Percentiles rank a stretch among this genome's conserved stretches.
Conservation (phyloP, 2,113 vertebrate species). For the Phoenicopterus ruber region DNA sequence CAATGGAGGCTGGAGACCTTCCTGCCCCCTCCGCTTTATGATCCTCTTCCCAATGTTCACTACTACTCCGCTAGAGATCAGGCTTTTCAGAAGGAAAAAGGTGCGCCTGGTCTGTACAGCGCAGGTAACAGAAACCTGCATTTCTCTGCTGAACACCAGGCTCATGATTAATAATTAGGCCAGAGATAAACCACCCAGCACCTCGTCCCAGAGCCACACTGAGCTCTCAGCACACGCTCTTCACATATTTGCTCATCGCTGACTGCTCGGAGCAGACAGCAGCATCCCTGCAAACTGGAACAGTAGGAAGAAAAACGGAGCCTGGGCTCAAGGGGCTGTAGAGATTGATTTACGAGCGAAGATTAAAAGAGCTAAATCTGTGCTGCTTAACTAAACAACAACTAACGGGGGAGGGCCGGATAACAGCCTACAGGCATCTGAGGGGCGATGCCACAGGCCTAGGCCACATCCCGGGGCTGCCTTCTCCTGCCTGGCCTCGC, state of each 20-base stretch:
- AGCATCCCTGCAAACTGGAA: neutral
- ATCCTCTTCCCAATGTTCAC: neutral
- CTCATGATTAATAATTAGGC: constrained; percentile 1
- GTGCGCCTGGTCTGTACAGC: neutral
- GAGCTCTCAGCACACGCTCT: constrained; percentile 4
- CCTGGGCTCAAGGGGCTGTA: constrained; percentile 35
- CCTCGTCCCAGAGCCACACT: neutral
- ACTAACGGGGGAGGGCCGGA: constrained; percentile 6
- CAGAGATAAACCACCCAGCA: neutral
- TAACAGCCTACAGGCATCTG: neutral
- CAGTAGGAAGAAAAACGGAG: constrained; percentile 49
- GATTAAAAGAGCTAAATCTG: constrained; percentile 66
- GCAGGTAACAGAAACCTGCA: neutral
- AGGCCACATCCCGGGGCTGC: neutral
- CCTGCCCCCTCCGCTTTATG: neutral
- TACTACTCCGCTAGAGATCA: accelerated
- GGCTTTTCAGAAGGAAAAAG: neutral
- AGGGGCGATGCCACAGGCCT: neutral
- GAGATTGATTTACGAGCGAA: constrained; percentile 61
- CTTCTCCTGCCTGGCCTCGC: neutral
- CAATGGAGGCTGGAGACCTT: accelerated
- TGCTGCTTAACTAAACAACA: constrained; percentile 50
- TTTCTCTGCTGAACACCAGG: neutral
- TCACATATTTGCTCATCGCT: neutral
- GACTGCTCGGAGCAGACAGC: neutral